Base-by-base conservation (phyloP, 1,140 invertebrate genomes). In the Melanaphis sacchari region DNA sequence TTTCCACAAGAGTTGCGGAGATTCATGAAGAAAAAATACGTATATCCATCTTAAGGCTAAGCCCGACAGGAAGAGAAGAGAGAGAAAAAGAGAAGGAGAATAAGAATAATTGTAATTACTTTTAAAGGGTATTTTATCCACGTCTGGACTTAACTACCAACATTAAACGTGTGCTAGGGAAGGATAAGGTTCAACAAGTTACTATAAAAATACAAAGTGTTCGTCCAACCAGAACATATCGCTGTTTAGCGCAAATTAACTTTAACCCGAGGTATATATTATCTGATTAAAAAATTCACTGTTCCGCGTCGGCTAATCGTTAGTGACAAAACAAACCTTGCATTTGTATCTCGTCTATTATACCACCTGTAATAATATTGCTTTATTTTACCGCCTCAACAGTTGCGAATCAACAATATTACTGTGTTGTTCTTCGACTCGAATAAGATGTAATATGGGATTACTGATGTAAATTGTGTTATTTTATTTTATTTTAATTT, bases 181-280 rank as follows among this genome's bases (percentile, higher is more conserved):
- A n/a, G 15, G 15, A n/a, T n/a, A 46, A 87, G 26, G 84, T 88
- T 88, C 85, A 46, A 88, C 41, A 88, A 88, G 41, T 88, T 6
- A 41, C 40, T 31, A 76, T 76, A 26, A 85, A 85, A 43, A 85
- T 40, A 88, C 43, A 46, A 88, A 88, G 43, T 9, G 43, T 49
- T 88, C 43, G 43, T 9, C 85, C 85, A 21, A 21, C 41, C 31
- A 46, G 85, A 46, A 88, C 85, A 88, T 22, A 9, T 88, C 1
- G n/a, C 85, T 36, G 43, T 88, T 88, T 88, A 88, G 41, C 43
- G 15, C 85, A 31, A 46, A n/a, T 88, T 46, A 88, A 46, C 41
- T 76, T 76, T 36, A 76, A 76, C 59, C 59, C 59, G 59, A 76
- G n/a, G 26, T 18, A 84, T 26, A 9, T 84, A 26, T 84, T 40